phyloP scores from a whole-genome alignment of 2,888 invertebrate genomes.

The Diadegma fenestrale region DNA sequence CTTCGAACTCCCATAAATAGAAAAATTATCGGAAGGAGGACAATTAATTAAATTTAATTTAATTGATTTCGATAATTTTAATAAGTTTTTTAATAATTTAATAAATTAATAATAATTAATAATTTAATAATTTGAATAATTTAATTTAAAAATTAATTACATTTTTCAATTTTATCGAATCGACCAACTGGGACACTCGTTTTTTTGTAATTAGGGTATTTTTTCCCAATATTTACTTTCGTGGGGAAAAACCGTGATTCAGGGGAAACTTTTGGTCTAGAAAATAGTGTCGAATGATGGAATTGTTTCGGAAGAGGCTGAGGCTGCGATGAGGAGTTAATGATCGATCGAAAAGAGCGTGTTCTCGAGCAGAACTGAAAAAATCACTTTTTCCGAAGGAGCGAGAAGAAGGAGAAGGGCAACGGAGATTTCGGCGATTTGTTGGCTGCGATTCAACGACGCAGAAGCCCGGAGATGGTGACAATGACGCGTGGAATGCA shows the following conservation, averaged over 20 bases:
- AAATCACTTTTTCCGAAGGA: slow-evolving; percentile 2
- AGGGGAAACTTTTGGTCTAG: slow-evolving; percentile 18
- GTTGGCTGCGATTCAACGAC: slow-evolving; percentile 75
- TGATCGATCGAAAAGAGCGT: slow-evolving; percentile 30
- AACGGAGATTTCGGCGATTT: slow-evolving; percentile 63
- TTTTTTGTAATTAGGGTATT: background rate
- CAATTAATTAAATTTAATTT: too few relatives aligned
- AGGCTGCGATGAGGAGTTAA: slow-evolving; percentile 7
- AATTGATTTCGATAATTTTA: too few relatives aligned
- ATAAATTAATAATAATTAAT: too few relatives aligned
- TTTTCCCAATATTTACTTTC: background rate
- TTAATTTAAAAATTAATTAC: too few relatives aligned
- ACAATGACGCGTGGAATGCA: slow-evolving; percentile 67
- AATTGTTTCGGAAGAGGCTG: slow-evolving; percentile 39
- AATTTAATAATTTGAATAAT: too few relatives aligned
- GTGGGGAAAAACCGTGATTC: background rate
- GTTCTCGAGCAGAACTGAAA: slow-evolving; percentile 52
- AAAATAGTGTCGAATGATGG: slow-evolving; percentile 26
- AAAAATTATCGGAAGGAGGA: too few relatives aligned
- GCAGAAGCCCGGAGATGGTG: slow-evolving; percentile 66
- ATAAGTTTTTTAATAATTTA: too few relatives aligned
- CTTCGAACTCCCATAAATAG: too few relatives aligned
- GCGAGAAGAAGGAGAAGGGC: slow-evolving; percentile 20
- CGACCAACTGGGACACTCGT: background rate
- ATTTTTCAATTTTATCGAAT: background rate